Conservation (phyloP, 2,888 invertebrate genomes). For the Cordylochernes scorpioides region DNA sequence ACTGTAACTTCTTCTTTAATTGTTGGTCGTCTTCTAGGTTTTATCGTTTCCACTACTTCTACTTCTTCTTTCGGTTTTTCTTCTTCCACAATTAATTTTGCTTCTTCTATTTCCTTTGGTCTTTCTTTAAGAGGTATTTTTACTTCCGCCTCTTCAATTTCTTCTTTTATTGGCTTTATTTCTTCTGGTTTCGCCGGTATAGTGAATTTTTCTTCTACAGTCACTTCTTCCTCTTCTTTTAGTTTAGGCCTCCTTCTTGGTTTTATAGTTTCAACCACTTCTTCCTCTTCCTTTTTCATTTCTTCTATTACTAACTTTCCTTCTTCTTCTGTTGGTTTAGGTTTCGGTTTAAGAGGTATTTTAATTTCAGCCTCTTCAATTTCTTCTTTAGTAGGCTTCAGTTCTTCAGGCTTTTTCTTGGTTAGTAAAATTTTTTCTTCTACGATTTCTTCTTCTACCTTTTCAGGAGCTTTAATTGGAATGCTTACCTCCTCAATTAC, state of each 20-base stretch:
- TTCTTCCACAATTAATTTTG: conserved; percentile 22
- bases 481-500: too few relatives aligned
- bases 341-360: too few relatives aligned
- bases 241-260: conserved; percentile 1
- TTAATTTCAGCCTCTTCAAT: conserved; percentile 5
- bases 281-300: background rate
- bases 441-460: conserved; percentile 2
- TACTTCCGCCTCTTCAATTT: conserved; percentile 5
- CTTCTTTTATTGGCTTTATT: conserved; percentile 1
- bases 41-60: background rate
- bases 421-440: conserved; percentile 5
- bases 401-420: conserved; percentile 5
- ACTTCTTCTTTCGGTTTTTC: conserved; percentile 13
- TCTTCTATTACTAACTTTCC: conserved; percentile 1
- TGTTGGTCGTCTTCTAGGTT: background rate
- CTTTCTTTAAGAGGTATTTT: conserved; percentile 31
- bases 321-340: conserved; percentile 2
- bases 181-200: conserved; percentile 4
- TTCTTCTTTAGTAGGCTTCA: conserved; percentile 9
- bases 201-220: conserved; percentile 1
- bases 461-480: conserved; percentile 3
- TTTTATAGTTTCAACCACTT: background rate
- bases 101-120: conserved; percentile 22
- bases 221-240: conserved; percentile 7
- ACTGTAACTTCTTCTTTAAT: background rate